Percentiles rank a stretch among this genome's conserved stretches.
phyloP scores from a whole-genome alignment of 1,140 invertebrate genomes.

The Ostrea denselamellosa region DNA sequence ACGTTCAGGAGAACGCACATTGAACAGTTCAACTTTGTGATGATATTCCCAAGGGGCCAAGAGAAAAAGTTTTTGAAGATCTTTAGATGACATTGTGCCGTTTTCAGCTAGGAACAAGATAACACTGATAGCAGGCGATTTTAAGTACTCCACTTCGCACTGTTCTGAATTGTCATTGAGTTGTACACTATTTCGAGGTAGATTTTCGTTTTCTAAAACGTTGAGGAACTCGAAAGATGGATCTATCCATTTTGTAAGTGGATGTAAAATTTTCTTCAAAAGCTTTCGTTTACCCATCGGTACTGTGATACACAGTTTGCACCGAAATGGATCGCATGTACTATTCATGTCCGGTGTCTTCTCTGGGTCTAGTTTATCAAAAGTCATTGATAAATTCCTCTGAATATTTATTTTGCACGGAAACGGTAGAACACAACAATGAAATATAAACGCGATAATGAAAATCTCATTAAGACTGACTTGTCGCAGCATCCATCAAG shows the following conservation, averaged over 20 bases:
- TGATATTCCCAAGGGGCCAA: slow-evolving; percentile 65
- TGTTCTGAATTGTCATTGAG: not conserved
- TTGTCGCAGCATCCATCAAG: slow-evolving; percentile 13
- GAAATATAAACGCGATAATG: not conserved
- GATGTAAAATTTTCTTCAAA: slow-evolving; percentile 53
- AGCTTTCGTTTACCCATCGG: slow-evolving; percentile 50
- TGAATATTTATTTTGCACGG: not conserved
- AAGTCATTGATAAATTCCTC: slow-evolving; percentile 21
- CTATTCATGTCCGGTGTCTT: not conserved
- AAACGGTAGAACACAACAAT: slow-evolving; percentile 10
- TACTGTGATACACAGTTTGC: slow-evolving; percentile 43
- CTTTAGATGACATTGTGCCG: slow-evolving; percentile 46
- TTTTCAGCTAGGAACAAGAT: slow-evolving; percentile 65
- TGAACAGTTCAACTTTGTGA: slow-evolving; percentile 66
- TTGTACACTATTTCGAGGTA: slow-evolving; percentile 2
- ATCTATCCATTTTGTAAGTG: slow-evolving; percentile 55
- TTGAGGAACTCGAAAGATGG: slow-evolving; percentile 54
- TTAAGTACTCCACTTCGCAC: slow-evolving; percentile 46
- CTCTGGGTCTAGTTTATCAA: slow-evolving; percentile 10
- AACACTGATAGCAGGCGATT: slow-evolving; percentile 60
- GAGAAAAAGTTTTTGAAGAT: slow-evolving; percentile 49
- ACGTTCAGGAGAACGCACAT: slow-evolving; percentile 43
- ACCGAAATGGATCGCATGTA: slow-evolving; percentile 49
- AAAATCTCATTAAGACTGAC: not conserved
- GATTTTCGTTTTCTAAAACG: slow-evolving; percentile 39